A percentile compares a stretch with the other conserved stretches of the same genome.
Conservation (phyloP, 2,797 vertebrate species). For the Ambastaia sidthimunki region DNA sequence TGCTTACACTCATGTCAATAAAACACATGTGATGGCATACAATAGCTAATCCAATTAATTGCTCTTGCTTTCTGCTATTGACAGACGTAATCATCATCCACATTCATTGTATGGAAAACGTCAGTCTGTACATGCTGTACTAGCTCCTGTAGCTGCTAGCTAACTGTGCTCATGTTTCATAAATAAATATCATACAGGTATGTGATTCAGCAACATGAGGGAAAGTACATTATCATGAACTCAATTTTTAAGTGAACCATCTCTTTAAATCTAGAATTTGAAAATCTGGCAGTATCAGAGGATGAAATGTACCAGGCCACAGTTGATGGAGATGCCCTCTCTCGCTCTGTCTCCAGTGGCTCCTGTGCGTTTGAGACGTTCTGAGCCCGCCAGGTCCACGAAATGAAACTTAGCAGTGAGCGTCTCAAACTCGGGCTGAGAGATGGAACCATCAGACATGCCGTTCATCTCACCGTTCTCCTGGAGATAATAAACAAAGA, state of each 20-base stretch:
- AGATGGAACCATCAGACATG: conserved; percentile 64
- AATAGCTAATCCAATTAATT: background rate
- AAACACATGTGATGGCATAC: background rate
- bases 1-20: background rate
- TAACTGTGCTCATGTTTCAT: background rate
- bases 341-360: conserved; percentile 93
- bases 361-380: conserved; percentile 93
- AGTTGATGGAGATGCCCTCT: conserved; percentile 98
- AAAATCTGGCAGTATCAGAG: background rate
- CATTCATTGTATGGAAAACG: background rate
- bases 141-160: background rate
- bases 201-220: background rate
- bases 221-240: background rate
- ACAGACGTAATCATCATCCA: background rate
- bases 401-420: conserved; percentile 98
- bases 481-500: background rate
- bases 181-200: background rate
- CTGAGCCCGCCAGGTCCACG: conserved; percentile 95
- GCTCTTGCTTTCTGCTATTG: background rate
- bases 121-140: background rate
- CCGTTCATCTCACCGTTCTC: conserved; percentile 73
- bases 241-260: background rate
- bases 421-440: conserved; percentile 90
- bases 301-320: conserved; percentile 83
- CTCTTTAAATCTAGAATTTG: background rate